phyloP scores from a whole-genome alignment of 1,140 invertebrate species.

The Tetragnatha versicolor region DNA sequence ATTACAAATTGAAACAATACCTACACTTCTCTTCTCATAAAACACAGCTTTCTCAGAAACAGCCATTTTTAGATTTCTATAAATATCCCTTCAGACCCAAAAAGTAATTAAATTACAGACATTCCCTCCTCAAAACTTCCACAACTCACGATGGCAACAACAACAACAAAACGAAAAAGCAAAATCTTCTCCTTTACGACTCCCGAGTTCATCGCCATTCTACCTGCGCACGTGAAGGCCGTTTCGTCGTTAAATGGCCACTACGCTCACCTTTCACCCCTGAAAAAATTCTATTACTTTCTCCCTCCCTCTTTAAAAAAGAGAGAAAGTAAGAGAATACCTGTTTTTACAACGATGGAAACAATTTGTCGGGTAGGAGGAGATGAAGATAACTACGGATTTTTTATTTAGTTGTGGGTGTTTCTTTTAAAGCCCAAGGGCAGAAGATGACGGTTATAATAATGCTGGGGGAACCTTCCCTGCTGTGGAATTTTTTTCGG shows the following conservation, averaged over 20 bases:
- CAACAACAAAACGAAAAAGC: too few species aligned
- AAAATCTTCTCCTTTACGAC: too few species aligned
- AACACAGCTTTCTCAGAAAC: too few species aligned
- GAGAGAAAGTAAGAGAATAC: neutral
- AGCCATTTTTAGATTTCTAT: too few species aligned
- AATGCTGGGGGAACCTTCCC: neutral
- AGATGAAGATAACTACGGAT: neutral
- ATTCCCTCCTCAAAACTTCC: too few species aligned
- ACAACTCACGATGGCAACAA: too few species aligned
- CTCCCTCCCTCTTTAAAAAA: neutral
- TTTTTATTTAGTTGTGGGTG: neutral
- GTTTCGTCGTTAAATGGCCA: neutral
- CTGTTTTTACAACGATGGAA: conserved; percentile 13
- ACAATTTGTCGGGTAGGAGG: conserved; percentile 5
- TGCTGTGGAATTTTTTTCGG: neutral
- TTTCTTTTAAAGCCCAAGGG: neutral
- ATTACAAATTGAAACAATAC: too few species aligned
- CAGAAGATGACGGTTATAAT: neutral
- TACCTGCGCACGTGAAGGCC: too few species aligned
- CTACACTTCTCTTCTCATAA: too few species aligned
- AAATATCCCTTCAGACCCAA: too few species aligned
- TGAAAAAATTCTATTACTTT: neutral
- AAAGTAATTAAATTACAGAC: too few species aligned
- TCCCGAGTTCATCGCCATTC: too few species aligned
- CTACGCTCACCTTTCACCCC: conserved; percentile 6